These are phyloP conservation scores for Brachyhypopomus gauderio DNA, from an alignment of 2,113 vertebrate species.

Conservation along the genomic window DNA sequence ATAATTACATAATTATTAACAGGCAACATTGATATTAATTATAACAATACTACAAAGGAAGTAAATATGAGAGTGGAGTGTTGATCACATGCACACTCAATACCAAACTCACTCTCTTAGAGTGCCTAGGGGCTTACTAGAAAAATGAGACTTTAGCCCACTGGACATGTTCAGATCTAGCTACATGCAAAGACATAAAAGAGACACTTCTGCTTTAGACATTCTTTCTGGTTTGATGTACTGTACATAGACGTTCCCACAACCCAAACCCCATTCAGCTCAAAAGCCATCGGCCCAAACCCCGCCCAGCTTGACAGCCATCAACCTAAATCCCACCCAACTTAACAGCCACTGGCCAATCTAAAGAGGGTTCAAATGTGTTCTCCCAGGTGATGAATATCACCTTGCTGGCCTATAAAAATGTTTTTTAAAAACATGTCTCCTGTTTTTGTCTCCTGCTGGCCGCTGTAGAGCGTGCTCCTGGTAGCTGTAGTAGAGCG, in stretches of 20 bases:
- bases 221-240: constrained; percentile 74
- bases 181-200: constrained; percentile 83
- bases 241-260: constrained; percentile 54
- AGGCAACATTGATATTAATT: constrained; percentile 75
- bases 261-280: constrained; percentile 38
- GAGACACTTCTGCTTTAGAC: constrained; percentile 71
- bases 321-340: constrained; percentile 56
- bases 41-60: constrained; percentile 76
- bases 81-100: constrained; percentile 77
- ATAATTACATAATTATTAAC: constrained; percentile 83
- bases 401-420: constrained; percentile 29
- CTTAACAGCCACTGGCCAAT: constrained; percentile 62
- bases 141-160: constrained; percentile 74
- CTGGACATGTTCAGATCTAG: constrained; percentile 62
- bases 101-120: constrained; percentile 72
- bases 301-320: too few relatives aligned
- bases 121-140: constrained; percentile 70
- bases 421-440: constrained; percentile 5
- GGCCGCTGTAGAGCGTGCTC: constrained; percentile 18
- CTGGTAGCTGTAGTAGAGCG: too few relatives aligned
- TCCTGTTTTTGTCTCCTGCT: not conserved
- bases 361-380: constrained; percentile 58
- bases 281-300: constrained; percentile 58
- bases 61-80: constrained; percentile 73
- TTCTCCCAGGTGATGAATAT: constrained; percentile 15